Evolutionary conservation across 2,888 invertebrate species (phyloP), one percentile per base, ranked within the genome.

Genomic region (Cephus nigrinus): DNA sequence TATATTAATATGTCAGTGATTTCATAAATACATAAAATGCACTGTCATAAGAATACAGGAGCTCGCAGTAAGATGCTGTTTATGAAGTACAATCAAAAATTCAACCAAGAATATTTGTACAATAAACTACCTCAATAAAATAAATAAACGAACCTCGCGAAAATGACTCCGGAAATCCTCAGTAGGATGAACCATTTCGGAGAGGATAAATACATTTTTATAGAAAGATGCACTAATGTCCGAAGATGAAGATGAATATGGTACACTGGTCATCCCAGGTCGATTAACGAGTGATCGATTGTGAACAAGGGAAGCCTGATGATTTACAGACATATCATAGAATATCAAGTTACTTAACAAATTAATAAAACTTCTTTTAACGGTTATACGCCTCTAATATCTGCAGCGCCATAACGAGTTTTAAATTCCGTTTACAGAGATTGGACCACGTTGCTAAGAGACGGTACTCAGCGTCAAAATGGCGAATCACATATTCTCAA

Each of bases 81-180:
- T 23, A 55, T 9, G 15, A 15, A 55, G 5, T 55, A 55, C 23
- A 55, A 55, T 23, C 9, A 55, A 5, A 23, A 55, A 55, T 23
- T 55, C 40, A 23, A 23, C 23, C 40, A 55, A 55, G 23, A 55
- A 55, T 55, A 55, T 55, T 15, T 23, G 2, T 23, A 55, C 40
- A 9, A 55, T 55, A 55, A 55, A 55, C 15, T 55, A 9, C 40
- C 23, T 55, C 5, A 55, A 23, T 55, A 23, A 55, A 55, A 55
- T 0, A 15, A 55, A 55, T 55, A 23, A 55, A 71, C 71, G 40
- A 81, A 87, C 87, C 83, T 87, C 85, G 55, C 83, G 84, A 77
- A 90, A 90, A 75, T 85, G 76, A 80, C 86, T 87, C 36, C 87
- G 85, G 68, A 91, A 90, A 11, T 89, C 88, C 75, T 87, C 86